Conservation (phyloP, 37 sponge, comb jelly and placozoan genomes). For the Hormiphora californensis region DNA sequence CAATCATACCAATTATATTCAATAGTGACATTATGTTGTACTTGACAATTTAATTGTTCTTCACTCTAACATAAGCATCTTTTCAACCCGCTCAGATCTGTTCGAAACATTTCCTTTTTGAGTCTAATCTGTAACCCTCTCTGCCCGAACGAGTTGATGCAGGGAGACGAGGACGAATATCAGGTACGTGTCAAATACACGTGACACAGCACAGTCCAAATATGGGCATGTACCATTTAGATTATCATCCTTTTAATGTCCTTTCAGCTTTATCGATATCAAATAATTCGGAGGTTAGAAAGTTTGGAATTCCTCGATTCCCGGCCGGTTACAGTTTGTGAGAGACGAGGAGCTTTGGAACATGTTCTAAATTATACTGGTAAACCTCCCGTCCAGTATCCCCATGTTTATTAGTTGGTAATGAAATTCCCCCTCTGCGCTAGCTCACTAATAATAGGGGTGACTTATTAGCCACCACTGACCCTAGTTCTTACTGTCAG, state of each 20-base stretch:
- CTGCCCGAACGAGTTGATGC: not conserved
- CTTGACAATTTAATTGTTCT: too few relatives aligned
- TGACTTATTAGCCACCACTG: too few relatives aligned
- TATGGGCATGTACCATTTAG: not conserved
- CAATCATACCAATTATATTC: too few relatives aligned
- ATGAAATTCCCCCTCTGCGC: too few relatives aligned
- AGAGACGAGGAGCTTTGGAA: not conserved
- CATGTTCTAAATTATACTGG: too few relatives aligned
- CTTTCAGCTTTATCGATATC: not conserved
- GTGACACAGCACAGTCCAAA: not conserved
- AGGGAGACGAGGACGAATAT: conserved; percentile 10
- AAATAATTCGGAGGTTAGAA: not conserved
- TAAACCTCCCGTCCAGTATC: too few relatives aligned
- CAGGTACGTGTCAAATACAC: not conserved
- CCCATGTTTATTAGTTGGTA: too few relatives aligned
- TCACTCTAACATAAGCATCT: too few relatives aligned
- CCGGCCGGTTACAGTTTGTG: not conserved
- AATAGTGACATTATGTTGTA: too few relatives aligned
- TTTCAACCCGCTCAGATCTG: not conserved
- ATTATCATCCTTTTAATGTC: not conserved
- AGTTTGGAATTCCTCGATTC: not conserved
- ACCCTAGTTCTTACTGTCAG: too few relatives aligned
- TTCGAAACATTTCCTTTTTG: not conserved
- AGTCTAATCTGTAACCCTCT: not conserved
- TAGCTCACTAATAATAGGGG: too few relatives aligned